Evolutionary conservation across 2,797 vertebrate genomes (phyloP).

Genomic region (Acestrorhynchus altus): DNA sequence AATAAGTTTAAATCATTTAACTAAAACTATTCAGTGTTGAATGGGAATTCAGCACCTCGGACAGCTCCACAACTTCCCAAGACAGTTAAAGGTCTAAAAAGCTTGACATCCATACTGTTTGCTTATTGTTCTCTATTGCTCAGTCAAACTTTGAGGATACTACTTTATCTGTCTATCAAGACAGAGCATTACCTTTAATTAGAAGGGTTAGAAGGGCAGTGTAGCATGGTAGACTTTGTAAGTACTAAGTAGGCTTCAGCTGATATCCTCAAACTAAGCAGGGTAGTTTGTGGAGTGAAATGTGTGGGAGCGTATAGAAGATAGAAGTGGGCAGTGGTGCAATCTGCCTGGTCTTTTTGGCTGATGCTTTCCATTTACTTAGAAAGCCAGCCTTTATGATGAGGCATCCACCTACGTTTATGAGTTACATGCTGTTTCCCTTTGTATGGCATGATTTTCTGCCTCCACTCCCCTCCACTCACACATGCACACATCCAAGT

Average conservation of each 20-base stretch:
- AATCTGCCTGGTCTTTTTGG: constrained; percentile 29
- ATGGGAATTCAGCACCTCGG: not conserved
- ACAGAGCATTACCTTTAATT: not conserved
- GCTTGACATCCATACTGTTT: not conserved
- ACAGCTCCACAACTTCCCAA: constrained; percentile 4
- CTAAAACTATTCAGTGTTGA: too few relatives aligned
- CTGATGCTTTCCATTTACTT: constrained; percentile 30
- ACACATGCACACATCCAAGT: not conserved
- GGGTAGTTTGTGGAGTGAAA: constrained; percentile 12
- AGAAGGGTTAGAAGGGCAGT: not conserved
- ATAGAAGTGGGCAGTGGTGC: constrained; percentile 40
- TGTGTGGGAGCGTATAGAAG: constrained; percentile 28
- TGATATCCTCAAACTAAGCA: not conserved
- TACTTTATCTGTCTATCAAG: not conserved
- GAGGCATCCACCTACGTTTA: constrained; percentile 32
- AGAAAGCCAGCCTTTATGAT: constrained; percentile 34
- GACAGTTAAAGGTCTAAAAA: too few relatives aligned
- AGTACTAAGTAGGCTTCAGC: not conserved
- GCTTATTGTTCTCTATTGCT: too few relatives aligned
- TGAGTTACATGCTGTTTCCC: constrained; percentile 14
- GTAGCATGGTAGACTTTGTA: not conserved
- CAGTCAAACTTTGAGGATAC: not conserved
- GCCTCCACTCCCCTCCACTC: constrained; percentile 9
- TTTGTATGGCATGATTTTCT: constrained; percentile 17
- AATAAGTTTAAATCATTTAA: too few relatives aligned